Base-by-base conservation (phyloP, 2,888 invertebrate species). In the Hypomecis atomaria region DNA sequence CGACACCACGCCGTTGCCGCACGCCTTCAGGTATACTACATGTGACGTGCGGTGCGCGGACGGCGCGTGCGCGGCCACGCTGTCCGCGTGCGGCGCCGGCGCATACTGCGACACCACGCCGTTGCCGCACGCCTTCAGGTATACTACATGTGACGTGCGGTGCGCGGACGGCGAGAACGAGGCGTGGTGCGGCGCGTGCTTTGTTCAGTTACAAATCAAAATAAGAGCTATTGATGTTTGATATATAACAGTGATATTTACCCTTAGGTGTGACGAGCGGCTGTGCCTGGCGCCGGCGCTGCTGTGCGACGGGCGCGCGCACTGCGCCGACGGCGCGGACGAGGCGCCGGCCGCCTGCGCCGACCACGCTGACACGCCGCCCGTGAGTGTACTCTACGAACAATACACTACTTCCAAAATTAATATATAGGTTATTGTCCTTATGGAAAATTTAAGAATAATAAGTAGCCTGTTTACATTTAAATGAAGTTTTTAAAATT, bases 321-420 rank as follows among this genome's bases (percentile, higher is more conserved):
- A 97, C 81, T 98, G 98, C 81, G 95, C 94, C 0, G 97, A 97
- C 86, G 96, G 96, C 0, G 94, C 96, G 0, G 97, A 98, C 82
- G 98, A 98, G 83, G 90, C 94, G 6, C 93, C 94, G 0, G 93
- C 95, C 1, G 94, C 94, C 4, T 96, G 96, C 76, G 88, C 91
- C 0, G 78, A 76, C 47, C 56, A n/a, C 69, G 73, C 79, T 0
- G 81, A 79, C 13, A 82, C 81, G 37, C 70, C 93, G 85, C 65
- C 92, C 90, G 75, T 89, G 5, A 40, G 23, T 43, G 36, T n/a
- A 7, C 0, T 23, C 0, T n/a, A n/a, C n/a, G n/a, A n/a, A n/a
- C 5, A 11, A n/a, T 10, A 45, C 23, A 23, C 13, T 45, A n/a
- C n/a, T n/a, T n/a, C n/a, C n/a, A n/a, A n/a, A n/a, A 23, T 2